Evolutionary conservation across 2,888 invertebrate genomes (phyloP).

Genomic region (Anarsia innoxiella): DNA sequence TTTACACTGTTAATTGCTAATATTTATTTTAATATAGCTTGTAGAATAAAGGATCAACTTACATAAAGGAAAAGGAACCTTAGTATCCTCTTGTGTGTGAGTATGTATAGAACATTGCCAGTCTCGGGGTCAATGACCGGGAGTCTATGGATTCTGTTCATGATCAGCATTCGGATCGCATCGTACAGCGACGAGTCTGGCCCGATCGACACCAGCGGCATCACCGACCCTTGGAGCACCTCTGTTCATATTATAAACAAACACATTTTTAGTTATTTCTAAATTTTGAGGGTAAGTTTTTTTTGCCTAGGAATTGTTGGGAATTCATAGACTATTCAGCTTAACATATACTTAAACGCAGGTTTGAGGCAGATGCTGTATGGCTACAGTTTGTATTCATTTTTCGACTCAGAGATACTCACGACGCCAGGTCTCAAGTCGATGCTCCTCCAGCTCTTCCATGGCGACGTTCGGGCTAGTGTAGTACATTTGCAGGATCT

Average conservation of each 20-base stretch:
- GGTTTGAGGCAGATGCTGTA: too few species aligned
- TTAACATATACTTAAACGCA: too few species aligned
- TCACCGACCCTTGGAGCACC: slow-evolving; percentile 88
- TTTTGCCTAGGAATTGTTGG: too few species aligned
- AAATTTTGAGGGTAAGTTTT: too few species aligned
- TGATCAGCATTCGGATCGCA: slow-evolving; percentile 93
- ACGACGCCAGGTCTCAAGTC: slow-evolving; percentile 97
- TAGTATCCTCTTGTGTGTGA: slow-evolving; percentile 98
- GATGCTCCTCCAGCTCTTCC: slow-evolving; percentile 98
- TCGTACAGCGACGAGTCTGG: slow-evolving; percentile 96
- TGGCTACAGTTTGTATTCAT: too few species aligned
- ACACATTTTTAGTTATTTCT: too few species aligned
- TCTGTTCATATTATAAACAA: slow-evolving; percentile 68
- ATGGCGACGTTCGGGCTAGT: slow-evolving; percentile 93
- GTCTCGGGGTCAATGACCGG: slow-evolving; percentile 97
- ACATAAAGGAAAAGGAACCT: slow-evolving; percentile 98
- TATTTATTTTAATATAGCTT: too few species aligned
- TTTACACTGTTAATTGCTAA: too few species aligned
- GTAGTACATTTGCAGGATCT: slow-evolving; percentile 98
- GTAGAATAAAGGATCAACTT: too few species aligned
- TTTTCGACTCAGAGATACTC: slow-evolving; percentile 42
- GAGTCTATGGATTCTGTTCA: slow-evolving; percentile 96
- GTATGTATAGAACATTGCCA: slow-evolving; percentile 97
- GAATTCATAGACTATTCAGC: too few species aligned
- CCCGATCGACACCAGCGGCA: slow-evolving; percentile 91